A percentile compares a stretch with the other conserved stretches of the same genome.
phyloP scores from a whole-genome alignment of 1,140 invertebrate species.

The Eupristina koningsbergeri region DNA sequence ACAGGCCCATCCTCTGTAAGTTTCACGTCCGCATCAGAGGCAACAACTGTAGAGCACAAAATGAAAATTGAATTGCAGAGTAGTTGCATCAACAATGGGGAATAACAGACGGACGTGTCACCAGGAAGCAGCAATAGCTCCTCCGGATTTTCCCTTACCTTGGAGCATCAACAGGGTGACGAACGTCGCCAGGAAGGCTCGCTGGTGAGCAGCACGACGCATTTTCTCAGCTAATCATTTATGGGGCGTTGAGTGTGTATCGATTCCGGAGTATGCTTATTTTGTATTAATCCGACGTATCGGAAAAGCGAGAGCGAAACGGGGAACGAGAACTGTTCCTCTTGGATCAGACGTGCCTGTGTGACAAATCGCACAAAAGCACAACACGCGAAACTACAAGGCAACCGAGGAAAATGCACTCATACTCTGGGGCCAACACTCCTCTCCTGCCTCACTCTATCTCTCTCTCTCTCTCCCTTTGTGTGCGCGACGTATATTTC shows the following conservation, averaged over 20 bases:
- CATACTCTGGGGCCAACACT: background rate
- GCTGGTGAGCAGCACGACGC: constrained; percentile 31
- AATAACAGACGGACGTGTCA: too few relatives aligned
- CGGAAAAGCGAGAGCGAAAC: background rate
- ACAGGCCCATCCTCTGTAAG: constrained; percentile 76
- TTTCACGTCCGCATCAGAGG: constrained; percentile 59
- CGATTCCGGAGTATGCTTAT: background rate
- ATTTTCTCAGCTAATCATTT: constrained; percentile 50
- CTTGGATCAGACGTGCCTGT: background rate
- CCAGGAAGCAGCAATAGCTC: too few relatives aligned
- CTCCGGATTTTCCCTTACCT: background rate
- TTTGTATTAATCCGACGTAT: constrained; percentile 3
- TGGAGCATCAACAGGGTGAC: constrained; percentile 12
- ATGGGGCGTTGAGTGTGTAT: background rate
- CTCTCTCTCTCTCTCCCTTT: too few relatives aligned
- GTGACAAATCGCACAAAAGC: constrained; percentile 24
- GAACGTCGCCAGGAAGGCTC: constrained; percentile 22
- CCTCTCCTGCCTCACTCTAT: too few relatives aligned
- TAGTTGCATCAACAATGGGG: too few relatives aligned
- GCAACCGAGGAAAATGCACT: background rate
- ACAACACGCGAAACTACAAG: constrained; percentile 9
- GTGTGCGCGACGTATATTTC: background rate
- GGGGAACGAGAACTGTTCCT: background rate
- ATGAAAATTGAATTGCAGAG: too few relatives aligned
- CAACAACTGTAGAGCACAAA: constrained; percentile 55